Evolutionary conservation across 2,113 vertebrate genomes (phyloP).

Genomic region (Rhabdomys dilectus): DNA sequence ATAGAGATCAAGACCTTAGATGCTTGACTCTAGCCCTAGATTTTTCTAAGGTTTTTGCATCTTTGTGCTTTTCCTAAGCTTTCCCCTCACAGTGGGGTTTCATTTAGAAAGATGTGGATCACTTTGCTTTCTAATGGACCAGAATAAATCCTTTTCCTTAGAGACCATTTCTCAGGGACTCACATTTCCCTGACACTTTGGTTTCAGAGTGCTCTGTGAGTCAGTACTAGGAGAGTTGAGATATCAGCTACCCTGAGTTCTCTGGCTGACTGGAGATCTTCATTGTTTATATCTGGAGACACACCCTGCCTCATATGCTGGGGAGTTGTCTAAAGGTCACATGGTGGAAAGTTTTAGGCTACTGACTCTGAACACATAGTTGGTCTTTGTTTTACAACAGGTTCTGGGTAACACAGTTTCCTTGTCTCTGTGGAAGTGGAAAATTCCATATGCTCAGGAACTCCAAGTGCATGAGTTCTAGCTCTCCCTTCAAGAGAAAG

Average conservation of each 20-base stretch:
- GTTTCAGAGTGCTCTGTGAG: slow-evolving; percentile 19
- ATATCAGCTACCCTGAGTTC: neutral
- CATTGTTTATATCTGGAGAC: neutral
- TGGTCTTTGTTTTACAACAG: neutral
- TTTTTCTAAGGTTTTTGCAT: neutral
- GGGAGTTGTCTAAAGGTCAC: neutral
- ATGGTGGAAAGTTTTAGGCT: neutral
- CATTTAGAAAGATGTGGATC: neutral
- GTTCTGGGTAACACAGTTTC: neutral
- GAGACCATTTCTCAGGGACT: neutral
- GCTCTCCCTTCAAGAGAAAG: neutral
- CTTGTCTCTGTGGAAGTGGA: neutral
- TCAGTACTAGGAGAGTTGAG: neutral
- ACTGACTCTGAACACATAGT: neutral
- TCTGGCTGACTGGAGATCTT: neutral
- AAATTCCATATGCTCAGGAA: neutral
- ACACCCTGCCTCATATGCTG: neutral
- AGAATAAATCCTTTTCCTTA: neutral
- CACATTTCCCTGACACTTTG: neutral
- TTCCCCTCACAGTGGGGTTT: neutral
- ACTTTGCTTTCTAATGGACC: slow-evolving; percentile 12
- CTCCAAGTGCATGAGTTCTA: neutral
- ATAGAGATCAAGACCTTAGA: neutral
- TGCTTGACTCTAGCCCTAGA: neutral
- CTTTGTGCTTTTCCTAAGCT: neutral